phyloP scores from a whole-genome alignment of 53 echinoderm and acorn worm species.

The Arbacia lixula region DNA sequence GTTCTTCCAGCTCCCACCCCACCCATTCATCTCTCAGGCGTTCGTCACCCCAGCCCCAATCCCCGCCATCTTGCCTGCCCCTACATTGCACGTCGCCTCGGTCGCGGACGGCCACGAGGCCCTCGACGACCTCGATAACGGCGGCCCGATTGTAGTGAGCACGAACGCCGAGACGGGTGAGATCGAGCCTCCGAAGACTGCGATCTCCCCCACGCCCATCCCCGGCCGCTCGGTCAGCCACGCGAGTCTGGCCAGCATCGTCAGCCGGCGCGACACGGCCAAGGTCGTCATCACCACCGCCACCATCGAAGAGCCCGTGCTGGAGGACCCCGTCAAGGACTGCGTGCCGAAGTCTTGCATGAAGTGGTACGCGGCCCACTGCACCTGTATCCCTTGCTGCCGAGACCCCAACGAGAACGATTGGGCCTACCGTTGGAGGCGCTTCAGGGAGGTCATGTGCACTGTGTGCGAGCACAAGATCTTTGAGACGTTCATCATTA shows the following conservation, averaged over 20 bases:
- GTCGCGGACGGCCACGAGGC: background rate
- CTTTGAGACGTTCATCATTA: constrained; percentile 86
- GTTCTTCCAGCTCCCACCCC: background rate
- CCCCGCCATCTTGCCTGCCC: constrained; percentile 30
- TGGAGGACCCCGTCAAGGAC: constrained; percentile 79
- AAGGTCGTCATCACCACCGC: constrained; percentile 54
- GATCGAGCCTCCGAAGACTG: constrained; percentile 38
- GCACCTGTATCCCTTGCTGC: constrained; percentile 59
- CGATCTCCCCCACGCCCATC: constrained; percentile 13
- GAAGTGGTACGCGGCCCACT: constrained; percentile 57
- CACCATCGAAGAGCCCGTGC: constrained; percentile 44
- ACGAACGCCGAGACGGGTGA: constrained; percentile 71
- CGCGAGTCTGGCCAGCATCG: constrained; percentile 22
- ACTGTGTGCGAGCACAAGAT: constrained; percentile 77
- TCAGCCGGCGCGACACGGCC: constrained; percentile 36
- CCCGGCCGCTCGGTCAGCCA: constrained; percentile 34
- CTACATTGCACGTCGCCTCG: background rate
- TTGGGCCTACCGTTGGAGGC: constrained; percentile 55
- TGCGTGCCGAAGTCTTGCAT: constrained; percentile 65
- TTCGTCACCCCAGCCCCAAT: constrained; percentile 36
- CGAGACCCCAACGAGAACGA: constrained; percentile 51
- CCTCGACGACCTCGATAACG: background rate
- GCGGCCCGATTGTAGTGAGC: constrained; percentile 35
- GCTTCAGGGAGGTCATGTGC: constrained; percentile 60
- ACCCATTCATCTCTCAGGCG: constrained; percentile 3